Percentiles rank a stretch among this genome's conserved stretches.
These are phyloP conservation scores for Mantis religiosa DNA, from an alignment of 2,888 invertebrate genomes.

Conservation along the genomic window DNA sequence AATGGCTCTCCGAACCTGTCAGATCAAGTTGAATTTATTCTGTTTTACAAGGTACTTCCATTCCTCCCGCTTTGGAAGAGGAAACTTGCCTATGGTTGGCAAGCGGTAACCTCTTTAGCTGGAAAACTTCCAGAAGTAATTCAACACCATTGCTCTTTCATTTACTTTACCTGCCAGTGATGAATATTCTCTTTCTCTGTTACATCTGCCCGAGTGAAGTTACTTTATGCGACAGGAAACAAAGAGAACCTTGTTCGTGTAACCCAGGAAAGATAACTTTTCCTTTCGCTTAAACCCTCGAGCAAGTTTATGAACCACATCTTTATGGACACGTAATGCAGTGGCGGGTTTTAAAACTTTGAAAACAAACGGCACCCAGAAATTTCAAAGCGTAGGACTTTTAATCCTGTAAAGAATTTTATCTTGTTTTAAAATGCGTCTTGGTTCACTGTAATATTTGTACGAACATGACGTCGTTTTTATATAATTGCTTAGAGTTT, in stretches of 20 bases:
- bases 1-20: too few species aligned
- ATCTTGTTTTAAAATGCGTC: too few species aligned
- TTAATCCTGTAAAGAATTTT: too few species aligned
- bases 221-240: background rate
- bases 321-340: too few species aligned
- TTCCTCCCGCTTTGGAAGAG: background rate
- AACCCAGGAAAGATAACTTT: background rate
- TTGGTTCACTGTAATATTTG: too few species aligned
- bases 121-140: background rate
- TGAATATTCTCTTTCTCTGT: background rate
- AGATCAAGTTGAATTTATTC: background rate
- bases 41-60: background rate
- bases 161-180: background rate
- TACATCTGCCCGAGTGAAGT: background rate
- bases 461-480: too few species aligned
- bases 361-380: too few species aligned
- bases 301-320: too few species aligned
- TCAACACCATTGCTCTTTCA: background rate
- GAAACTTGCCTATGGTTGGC: background rate
- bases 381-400: too few species aligned
- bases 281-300: background rate
- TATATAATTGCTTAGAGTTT: too few species aligned
- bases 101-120: background rate
- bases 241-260: background rate
- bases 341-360: too few species aligned